Evolutionary conservation across 2,113 vertebrate species (phyloP), one percentile per base, ranked within the genome.

Genomic region (Cairina moschata): DNA sequence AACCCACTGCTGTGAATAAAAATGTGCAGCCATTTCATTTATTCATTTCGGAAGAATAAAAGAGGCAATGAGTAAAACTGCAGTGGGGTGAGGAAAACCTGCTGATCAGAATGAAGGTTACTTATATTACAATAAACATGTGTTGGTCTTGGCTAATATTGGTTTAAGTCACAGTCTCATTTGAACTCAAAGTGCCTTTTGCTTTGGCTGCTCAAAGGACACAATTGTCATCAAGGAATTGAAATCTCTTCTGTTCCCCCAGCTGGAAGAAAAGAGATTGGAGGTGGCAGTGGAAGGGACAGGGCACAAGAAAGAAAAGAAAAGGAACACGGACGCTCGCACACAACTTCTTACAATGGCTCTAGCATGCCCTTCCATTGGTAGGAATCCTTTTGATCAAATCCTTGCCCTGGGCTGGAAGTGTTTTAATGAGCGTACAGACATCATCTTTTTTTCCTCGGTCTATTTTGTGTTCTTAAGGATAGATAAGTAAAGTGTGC

Each of bases 1-100:
- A 97, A 81, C 88, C 97, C 95, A 98, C 97, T 96, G 97, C 97
- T 98, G 97, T 97, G 97, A 98, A 97, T 88, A 76, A 97, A 95
- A 97, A 97, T 89, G 42, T 95, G 88, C 95, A 95, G 94, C 86
- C 89, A 84, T 95, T 95, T 96, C 91, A 95, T 97, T 98, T 98
- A 95, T 97, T 98, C 97, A 97, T 96, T 98, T 98, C 97, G 93
- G 96, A 97, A 86, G 92, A 96, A 94, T 96, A 90, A 97, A 97
- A 98, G 96, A 79, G 86, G 91, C 97, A 88, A 93, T 92, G 96
- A 96, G 96, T 90, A 88, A 96, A 98, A 97, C 95, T 97, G 90
- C 92, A 65, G 94, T 88, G 65, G 32, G 94, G 73, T 18, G 88
- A 96, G 87, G 86, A 95, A 95, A 98, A 82, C 95, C 65, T 95